phyloP scores from a whole-genome alignment of 1,140 invertebrate genomes.

The Pseudomyrmex pallidus region DNA sequence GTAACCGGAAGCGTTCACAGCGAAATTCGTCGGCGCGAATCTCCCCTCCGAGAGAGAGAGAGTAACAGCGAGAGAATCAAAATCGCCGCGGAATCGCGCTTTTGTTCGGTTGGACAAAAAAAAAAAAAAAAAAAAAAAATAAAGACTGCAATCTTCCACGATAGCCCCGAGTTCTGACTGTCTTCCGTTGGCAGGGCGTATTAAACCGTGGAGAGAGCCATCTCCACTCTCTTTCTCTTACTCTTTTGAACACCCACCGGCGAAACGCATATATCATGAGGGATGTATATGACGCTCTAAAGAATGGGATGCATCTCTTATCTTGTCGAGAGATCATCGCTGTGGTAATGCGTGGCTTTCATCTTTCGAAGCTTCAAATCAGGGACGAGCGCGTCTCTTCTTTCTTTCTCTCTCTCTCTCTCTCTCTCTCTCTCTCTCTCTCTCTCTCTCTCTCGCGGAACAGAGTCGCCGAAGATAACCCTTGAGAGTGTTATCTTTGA shows the following conservation, averaged over 20 bases:
- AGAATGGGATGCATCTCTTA: slow-evolving; percentile 71
- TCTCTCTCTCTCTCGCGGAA: slow-evolving; percentile 19
- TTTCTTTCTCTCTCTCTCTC: no score
- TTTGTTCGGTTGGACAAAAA: slow-evolving; percentile 17
- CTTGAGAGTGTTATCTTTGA: slow-evolving; percentile 18
- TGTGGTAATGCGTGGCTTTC: slow-evolving; percentile 63
- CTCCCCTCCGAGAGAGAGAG: no score
- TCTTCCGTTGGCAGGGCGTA: slow-evolving; percentile 55
- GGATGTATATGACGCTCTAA: slow-evolving; percentile 47
- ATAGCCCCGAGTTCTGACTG: slow-evolving; percentile 59
- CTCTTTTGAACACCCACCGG: slow-evolving; percentile 52
- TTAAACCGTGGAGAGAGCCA: slow-evolving; percentile 45
- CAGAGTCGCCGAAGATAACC: neutral
- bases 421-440: no score
- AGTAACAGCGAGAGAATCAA: no score
- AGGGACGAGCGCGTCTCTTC: slow-evolving; percentile 8
- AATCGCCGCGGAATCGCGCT: slow-evolving; percentile 29
- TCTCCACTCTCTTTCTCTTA: no score
- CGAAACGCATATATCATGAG: slow-evolving; percentile 66
- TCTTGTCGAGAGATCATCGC: slow-evolving; percentile 67
- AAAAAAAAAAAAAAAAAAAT: slow-evolving; percentile 52
- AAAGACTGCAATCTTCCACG: slow-evolving; percentile 64
- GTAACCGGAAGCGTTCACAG: neutral
- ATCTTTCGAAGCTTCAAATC: slow-evolving; percentile 53
- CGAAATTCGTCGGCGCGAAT: no score